These are phyloP conservation scores for Myotis findleyi DNA, from an alignment of 2,797 vertebrate genomes.

Conservation along the genomic window DNA sequence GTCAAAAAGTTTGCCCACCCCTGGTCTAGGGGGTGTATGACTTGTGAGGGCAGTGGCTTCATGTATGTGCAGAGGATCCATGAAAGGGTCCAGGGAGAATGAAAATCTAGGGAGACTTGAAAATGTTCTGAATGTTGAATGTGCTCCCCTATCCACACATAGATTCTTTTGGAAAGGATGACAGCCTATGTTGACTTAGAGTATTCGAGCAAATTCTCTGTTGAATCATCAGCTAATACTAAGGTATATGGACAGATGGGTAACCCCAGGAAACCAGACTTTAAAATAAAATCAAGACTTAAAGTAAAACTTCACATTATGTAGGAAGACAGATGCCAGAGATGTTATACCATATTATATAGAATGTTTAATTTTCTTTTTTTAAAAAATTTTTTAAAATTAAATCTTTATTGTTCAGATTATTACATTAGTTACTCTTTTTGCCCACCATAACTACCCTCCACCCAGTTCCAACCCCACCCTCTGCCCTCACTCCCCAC, in stretches of 20 bases:
- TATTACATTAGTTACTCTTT: no score
- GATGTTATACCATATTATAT: background rate
- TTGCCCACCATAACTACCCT: no score
- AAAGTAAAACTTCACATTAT: background rate
- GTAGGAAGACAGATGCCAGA: background rate
- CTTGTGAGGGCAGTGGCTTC: background rate
- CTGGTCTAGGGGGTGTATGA: background rate
- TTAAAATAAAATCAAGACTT: constrained; percentile 12
- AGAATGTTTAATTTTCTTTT: background rate
- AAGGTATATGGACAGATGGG: background rate
- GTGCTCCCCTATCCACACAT: background rate
- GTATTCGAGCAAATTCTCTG: background rate
- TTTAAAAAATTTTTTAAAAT: no score
- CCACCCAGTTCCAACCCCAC: no score
- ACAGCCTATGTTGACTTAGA: background rate
- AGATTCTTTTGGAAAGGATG: background rate
- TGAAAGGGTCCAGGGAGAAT: background rate
- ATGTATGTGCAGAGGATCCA: background rate
- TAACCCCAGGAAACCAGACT: background rate
- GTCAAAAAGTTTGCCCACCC: no score
- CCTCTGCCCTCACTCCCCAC: no score
- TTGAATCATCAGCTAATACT: background rate
- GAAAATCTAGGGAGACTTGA: background rate
- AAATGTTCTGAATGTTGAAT: background rate
- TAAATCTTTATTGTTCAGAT: no score